Evolutionary conservation across 2,113 vertebrate species (phyloP), one percentile per base, ranked within the genome.

Genomic region (Eidolon helvum): DNA sequence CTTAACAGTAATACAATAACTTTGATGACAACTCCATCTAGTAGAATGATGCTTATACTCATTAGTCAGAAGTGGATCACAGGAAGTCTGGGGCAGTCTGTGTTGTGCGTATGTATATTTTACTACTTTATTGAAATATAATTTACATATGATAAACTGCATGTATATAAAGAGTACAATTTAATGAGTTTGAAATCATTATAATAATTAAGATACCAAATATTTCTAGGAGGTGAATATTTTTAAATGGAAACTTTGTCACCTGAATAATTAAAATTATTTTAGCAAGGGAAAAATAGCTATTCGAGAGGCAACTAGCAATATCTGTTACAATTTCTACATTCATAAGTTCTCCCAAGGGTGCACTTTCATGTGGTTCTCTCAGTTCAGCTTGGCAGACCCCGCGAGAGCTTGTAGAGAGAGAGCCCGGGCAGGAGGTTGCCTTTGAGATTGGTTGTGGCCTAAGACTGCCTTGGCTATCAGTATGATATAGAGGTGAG

Each of bases 161-260:
- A 86, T n/a, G 10, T 16, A 45, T 68, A 28, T 68, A 61, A 97
- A 92, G 28, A 75, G 3, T 66, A 45, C 24, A 72, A 26, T 96
- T 53, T 68, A 19, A 68, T 68, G 59, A 75, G 43, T 85, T 92
- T 68, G 66, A 74, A 87, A 61, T 87, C 26, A 84, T 53, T 69
- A 65, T 1, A 4, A 28, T 77, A 93, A 82, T 69, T 74, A 68
- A 85, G 50, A 61, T 63, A 75, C 7, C 33, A 93, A 63, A 57
- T 68, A n/a, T 91, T 77, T 91, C 69, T 53, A 79, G 57, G n/a
- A 77, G 35, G 10, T 75, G 19, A 90, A 68, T 68, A 69, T 97
- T 91, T 88, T 79, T n/a, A 93, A 87, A 40, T 61, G 68, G 55
- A 33, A 90, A 95, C 35, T 72, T 85, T 63, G 30, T 48, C 40